These are phyloP conservation scores for Rachycentron canadum DNA, from an alignment of 2,797 vertebrate genomes.

Conservation along the genomic window DNA sequence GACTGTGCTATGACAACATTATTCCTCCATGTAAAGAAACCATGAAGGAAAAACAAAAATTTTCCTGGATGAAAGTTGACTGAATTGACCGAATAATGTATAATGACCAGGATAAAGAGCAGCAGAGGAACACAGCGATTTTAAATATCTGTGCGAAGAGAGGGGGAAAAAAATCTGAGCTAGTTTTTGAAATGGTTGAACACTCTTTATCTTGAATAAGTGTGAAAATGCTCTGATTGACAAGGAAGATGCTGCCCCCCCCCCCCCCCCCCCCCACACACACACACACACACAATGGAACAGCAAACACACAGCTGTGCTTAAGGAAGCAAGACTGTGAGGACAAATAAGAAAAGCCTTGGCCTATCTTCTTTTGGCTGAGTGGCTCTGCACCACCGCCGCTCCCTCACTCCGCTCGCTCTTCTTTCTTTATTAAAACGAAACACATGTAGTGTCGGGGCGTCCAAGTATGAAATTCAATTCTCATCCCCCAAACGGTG, in stretches of 20 bases:
- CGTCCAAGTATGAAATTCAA: slow-evolving; percentile 89
- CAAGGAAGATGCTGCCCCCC: slow-evolving; percentile 65
- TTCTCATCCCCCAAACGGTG: slow-evolving; percentile 85
- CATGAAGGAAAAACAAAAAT: background rate
- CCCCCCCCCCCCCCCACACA: slow-evolving; percentile 44
- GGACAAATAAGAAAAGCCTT: slow-evolving; percentile 74
- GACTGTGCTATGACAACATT: background rate
- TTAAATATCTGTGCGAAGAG: background rate
- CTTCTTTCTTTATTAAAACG: slow-evolving; percentile 84
- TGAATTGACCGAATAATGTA: too few relatives aligned
- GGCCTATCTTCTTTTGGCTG: slow-evolving; percentile 69
- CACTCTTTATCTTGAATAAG: slow-evolving; percentile 62
- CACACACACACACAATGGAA: too few relatives aligned
- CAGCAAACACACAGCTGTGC: slow-evolving; percentile 68
- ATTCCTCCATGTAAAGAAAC: background rate
- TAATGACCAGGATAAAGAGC: background rate
- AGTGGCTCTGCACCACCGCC: slow-evolving; percentile 62
- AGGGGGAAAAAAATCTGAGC: slow-evolving; percentile 17
- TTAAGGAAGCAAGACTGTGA: slow-evolving; percentile 74
- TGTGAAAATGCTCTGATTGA: slow-evolving; percentile 67
- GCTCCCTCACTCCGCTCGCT: slow-evolving; percentile 43
- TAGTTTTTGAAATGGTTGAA: slow-evolving; percentile 46
- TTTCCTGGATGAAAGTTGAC: background rate
- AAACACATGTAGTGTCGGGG: slow-evolving; percentile 85
- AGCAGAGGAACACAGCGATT: background rate